Percentiles rank a stretch among this genome's conserved stretches.
Evolutionary conservation across 2,797 vertebrate genomes (phyloP).

Genomic region (Sarcoramphus papa): DNA sequence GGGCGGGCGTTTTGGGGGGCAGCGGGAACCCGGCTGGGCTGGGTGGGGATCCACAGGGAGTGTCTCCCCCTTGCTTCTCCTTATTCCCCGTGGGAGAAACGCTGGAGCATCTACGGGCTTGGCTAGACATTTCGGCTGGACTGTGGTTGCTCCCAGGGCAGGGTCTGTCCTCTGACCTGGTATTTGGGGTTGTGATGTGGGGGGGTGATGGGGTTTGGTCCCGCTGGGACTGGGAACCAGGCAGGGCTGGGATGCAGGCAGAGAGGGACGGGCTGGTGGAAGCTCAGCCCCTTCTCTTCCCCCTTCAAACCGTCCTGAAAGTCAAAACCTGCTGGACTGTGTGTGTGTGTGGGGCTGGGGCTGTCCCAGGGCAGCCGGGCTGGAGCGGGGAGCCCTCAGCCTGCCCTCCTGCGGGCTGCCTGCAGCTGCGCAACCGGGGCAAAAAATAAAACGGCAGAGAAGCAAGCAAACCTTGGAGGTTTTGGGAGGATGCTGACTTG

Average conservation of each 20-base stretch:
- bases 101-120: background rate
- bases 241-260: background rate
- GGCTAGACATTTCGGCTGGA: background rate
- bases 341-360: background rate
- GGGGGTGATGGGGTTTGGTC: background rate
- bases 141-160: background rate
- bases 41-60: background rate
- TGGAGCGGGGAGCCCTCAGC: background rate
- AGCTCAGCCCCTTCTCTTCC: background rate
- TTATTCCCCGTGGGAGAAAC: background rate
- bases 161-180: slow-evolving; percentile 28
- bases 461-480: background rate
- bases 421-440: fast-evolving
- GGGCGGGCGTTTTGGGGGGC: background rate
- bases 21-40: background rate
- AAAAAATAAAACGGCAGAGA: background rate
- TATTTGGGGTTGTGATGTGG: background rate
- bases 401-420: background rate
- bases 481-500: background rate
- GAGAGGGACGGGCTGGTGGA: background rate
- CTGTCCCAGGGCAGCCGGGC: background rate
- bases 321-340: background rate
- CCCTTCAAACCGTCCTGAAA: background rate
- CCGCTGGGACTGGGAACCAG: background rate
- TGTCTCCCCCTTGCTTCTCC: background rate